Base-by-base conservation (phyloP, 2,888 invertebrate species). In the Pollenia griseotomentosa region DNA sequence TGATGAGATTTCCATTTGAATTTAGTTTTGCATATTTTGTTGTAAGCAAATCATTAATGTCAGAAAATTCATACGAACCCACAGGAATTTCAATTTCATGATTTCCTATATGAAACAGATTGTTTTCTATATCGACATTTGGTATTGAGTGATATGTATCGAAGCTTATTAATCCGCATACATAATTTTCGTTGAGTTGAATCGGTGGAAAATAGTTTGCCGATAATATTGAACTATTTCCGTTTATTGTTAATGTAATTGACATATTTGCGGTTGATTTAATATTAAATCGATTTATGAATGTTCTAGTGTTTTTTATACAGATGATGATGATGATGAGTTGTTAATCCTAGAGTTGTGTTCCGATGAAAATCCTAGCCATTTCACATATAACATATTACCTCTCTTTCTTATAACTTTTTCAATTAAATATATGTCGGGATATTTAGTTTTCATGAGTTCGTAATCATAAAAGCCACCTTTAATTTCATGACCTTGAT, bases 381-480 rank as follows among this genome's bases (percentile, higher is more conserved):
- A 91, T 73, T 86, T 89, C n/a, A 88, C 86, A 75, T 75, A 87
- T 51, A 51, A 74, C 66, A 57, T 86, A 81, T 89, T 86, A 40
- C 88, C 89, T 79, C 86, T 88, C 57, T 70, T 88, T 81, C 83
- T 88, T 80, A 91, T 66, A 57, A 91, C 88, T 87, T 91, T 91
- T 88, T 92, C 91, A 51, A 93, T 88, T 57, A 92, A 79, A 88
- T 91, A 92, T 44, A 91, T 80, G 66, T 92, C 87, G 2, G 90
- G 90, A 89, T 66, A 68, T 75, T 90, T 84, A 1, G 89, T 90
- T 88, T 90, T 90, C 77, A 89, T 89, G 12, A 92, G 66, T 90
- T 92, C 91, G 79, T 89, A 70, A 86, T 89, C 89, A 87, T 92
- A 92, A 88, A 92, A 92, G 12, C 89, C 88, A 53, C 91, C 91